phyloP scores from a whole-genome alignment of 2,888 invertebrate species.

The Bursaphelenchus okinawaensis region DNA sequence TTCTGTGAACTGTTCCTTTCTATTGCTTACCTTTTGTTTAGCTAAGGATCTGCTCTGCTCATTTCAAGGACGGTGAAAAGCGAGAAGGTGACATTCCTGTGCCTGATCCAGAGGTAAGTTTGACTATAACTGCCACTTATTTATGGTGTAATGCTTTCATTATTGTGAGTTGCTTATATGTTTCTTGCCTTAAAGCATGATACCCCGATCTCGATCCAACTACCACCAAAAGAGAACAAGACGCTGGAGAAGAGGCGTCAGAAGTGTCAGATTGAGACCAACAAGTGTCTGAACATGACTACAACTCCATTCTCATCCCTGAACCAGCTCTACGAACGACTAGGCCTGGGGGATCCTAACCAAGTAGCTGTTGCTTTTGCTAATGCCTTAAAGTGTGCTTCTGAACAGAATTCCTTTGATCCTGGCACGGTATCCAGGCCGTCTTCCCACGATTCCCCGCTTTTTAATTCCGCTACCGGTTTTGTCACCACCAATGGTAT shows the following conservation, averaged over 20 bases:
- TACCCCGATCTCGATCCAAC: conserved; percentile 57
- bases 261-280: conserved; percentile 23
- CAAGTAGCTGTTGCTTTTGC: conserved; percentile 5
- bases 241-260: conserved; percentile 35
- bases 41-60: conserved; percentile 60
- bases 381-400: conserved; percentile 5
- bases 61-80: conserved; percentile 60
- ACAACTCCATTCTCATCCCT: neutral
- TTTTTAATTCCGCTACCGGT: neutral
- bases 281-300: neutral
- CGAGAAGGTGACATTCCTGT: conserved; percentile 60
- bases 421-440: neutral
- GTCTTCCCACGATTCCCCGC: neutral
- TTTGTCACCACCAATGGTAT: neutral
- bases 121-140: no score
- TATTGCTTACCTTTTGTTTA: conserved; percentile 34
- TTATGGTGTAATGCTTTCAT: conserved; percentile 10
- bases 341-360: neutral
- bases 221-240: conserved; percentile 58
- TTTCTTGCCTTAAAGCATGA: conserved; percentile 49
- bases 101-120: conserved; percentile 58
- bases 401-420: neutral
- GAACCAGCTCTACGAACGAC: neutral
- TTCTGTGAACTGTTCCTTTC: neutral
- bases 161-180: neutral